Base-by-base conservation (phyloP, 2,113 vertebrate genomes). In the Lasiurus borealis region DNA sequence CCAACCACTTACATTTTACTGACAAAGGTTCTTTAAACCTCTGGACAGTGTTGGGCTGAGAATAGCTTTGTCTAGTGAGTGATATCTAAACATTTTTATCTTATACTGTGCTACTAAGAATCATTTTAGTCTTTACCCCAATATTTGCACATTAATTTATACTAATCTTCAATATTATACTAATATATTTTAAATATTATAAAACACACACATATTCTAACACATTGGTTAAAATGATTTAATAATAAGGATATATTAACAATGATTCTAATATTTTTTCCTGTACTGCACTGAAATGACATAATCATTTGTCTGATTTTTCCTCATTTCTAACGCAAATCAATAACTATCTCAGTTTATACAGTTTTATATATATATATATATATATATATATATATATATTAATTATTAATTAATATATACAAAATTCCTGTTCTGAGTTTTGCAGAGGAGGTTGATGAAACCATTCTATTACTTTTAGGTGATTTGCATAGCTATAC, bases 41-140 rank as follows among this genome's bases (percentile, higher is more conserved):
- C 9, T 62, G 3, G 10, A 40, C 12, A 88, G 15, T 77, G 0
- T 64, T 31, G 10, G 1, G 1, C 4, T 76, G 0, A 0, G 0
- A 52, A 83, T 36, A 59, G 6, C 27, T 36, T 89, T 94, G 19
- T 40, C 18, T 75, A 73, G 1, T 64, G 15, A 83, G 2, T 88
- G 13, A 6, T 59, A 82, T 40, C 9, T 50, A 62, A 62, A 64
- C 1, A 48, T 29, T 88, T 83, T 83, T 59, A 46, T 87, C 16
- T 86, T 21, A 80, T 0, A 10, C 3, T 88, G 3, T 91, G 44
- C 13, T 85, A 50, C n/a, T 40, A 50, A 82, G 36, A n/a, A 29
- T 66, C 6, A 75, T 76, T 90, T 94, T 76, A 57, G 25, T 71
- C 34, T 27, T n/a, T 9, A 71, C 0, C 1, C 0, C 19, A 85